phyloP scores from a whole-genome alignment of 2,888 invertebrate species.

The Aporophyla lueneburgensis region DNA sequence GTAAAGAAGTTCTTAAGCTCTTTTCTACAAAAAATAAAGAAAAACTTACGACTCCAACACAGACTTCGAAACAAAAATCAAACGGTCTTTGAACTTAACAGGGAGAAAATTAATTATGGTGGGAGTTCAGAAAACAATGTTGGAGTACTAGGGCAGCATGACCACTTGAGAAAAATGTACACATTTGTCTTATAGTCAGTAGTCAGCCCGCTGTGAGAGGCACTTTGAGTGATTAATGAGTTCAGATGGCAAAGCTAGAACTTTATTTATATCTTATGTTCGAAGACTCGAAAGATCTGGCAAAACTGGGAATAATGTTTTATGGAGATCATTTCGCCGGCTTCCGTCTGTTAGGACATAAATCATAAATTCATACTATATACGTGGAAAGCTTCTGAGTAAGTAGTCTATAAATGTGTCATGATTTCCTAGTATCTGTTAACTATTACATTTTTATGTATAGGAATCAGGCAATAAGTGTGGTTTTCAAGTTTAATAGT shows the following conservation, averaged over 20 bases:
- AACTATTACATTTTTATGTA: neutral
- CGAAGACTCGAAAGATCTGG: slow-evolving; percentile 45
- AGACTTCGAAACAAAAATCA: slow-evolving; percentile 31
- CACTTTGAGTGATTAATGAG: slow-evolving; percentile 67
- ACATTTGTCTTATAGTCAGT: slow-evolving; percentile 65
- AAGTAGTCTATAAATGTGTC: neutral
- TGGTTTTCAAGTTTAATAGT: neutral
- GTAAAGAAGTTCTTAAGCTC: neutral
- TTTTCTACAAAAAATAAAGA: neutral
- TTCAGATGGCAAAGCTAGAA: slow-evolving; percentile 56
- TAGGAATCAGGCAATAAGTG: neutral
- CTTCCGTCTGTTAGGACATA: slow-evolving; percentile 16
- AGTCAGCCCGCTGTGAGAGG: slow-evolving; percentile 52
- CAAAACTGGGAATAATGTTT: slow-evolving; percentile 35
- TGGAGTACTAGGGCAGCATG: slow-evolving; percentile 53
- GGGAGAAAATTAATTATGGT: slow-evolving; percentile 61
- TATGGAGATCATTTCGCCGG: slow-evolving; percentile 44
- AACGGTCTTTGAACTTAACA: slow-evolving; percentile 34
- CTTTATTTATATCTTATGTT: slow-evolving; percentile 57
- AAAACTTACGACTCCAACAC: neutral
- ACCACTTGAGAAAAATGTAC: slow-evolving; percentile 67
- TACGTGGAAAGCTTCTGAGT: neutral
- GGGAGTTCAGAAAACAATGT: slow-evolving; percentile 56
- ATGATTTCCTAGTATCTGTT: neutral
- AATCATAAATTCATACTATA: slow-evolving; percentile 27